phyloP scores from a whole-genome alignment of 2,888 invertebrate species.

The Cosmopolites sordidus region DNA sequence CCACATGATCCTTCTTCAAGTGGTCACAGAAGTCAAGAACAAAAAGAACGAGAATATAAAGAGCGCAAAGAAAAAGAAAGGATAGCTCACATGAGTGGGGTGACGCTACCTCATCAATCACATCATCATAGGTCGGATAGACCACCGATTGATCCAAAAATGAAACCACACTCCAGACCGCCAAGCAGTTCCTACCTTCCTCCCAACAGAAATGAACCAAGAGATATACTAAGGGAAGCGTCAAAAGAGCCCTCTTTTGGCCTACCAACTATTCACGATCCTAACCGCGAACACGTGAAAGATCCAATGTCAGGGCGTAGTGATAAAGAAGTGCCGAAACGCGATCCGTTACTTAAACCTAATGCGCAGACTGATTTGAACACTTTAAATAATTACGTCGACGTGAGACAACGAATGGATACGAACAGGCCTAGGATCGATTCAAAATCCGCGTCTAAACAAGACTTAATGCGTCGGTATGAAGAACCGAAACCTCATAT shows the following conservation, averaged over 20 bases:
- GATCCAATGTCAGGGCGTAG: slow-evolving; percentile 23
- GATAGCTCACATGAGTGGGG: slow-evolving; percentile 45
- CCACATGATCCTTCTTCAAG: slow-evolving; percentile 38
- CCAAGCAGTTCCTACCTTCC: slow-evolving; percentile 25
- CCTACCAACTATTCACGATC: slow-evolving; percentile 29
- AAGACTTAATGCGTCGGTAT: slow-evolving; percentile 31
- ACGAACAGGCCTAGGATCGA: slow-evolving; percentile 32
- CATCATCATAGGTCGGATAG: slow-evolving; percentile 32
- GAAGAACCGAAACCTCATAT: slow-evolving; percentile 35
- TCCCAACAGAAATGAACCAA: slow-evolving; percentile 34
- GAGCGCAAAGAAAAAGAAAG: slow-evolving; percentile 62
- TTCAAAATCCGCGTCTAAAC: slow-evolving; percentile 23
- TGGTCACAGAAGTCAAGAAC: slow-evolving; percentile 48
- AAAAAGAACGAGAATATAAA: slow-evolving; percentile 57
- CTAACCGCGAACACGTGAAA: slow-evolving; percentile 29
- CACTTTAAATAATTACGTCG: slow-evolving; percentile 32
- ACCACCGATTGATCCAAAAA: slow-evolving; percentile 40
- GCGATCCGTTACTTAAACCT: slow-evolving; percentile 39
- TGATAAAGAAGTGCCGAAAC: slow-evolving; percentile 32
- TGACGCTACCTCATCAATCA: slow-evolving; percentile 29
- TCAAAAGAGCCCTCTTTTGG: slow-evolving; percentile 39
- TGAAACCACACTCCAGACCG: slow-evolving; percentile 38
- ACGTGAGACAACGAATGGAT: slow-evolving; percentile 32
- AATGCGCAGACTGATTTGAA: slow-evolving; percentile 36
- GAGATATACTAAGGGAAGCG: slow-evolving; percentile 43